phyloP scores from a whole-genome alignment of 2,888 invertebrate species.

The Julus scandinavius region DNA sequence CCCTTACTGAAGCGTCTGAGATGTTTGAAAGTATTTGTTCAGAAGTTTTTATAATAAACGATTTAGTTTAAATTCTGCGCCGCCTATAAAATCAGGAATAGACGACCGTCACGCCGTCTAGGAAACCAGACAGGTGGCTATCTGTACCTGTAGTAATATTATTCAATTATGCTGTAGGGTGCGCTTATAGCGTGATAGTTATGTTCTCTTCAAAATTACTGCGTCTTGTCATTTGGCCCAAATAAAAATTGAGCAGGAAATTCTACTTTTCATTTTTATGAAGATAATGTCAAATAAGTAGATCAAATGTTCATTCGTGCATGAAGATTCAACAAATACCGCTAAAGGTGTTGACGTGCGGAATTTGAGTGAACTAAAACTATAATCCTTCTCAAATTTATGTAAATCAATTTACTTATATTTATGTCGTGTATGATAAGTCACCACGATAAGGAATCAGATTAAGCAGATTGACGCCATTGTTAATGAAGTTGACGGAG shows the following conservation, averaged over 20 bases:
- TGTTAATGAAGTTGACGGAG: no score
- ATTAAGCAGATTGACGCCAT: no score
- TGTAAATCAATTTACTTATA: background rate
- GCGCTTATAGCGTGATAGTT: background rate
- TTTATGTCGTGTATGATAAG: no score
- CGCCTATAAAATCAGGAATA: background rate
- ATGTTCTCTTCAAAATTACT: background rate
- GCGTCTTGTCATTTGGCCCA: background rate
- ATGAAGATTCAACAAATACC: background rate
- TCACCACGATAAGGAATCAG: no score
- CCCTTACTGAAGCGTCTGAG: conserved; percentile 9
- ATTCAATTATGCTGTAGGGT: background rate
- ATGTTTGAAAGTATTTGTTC: background rate
- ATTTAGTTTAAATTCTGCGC: background rate
- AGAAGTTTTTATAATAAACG: background rate
- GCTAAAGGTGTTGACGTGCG: background rate
- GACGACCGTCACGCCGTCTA: background rate
- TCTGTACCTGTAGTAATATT: background rate
- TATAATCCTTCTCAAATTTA: background rate
- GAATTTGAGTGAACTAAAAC: background rate
- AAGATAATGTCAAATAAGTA: background rate
- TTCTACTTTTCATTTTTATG: background rate
- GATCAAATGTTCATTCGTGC: background rate
- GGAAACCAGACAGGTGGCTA: background rate
- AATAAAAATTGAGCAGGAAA: background rate